phyloP scores from a whole-genome alignment of 2,888 invertebrate species.

The Ochropleura plecta region DNA sequence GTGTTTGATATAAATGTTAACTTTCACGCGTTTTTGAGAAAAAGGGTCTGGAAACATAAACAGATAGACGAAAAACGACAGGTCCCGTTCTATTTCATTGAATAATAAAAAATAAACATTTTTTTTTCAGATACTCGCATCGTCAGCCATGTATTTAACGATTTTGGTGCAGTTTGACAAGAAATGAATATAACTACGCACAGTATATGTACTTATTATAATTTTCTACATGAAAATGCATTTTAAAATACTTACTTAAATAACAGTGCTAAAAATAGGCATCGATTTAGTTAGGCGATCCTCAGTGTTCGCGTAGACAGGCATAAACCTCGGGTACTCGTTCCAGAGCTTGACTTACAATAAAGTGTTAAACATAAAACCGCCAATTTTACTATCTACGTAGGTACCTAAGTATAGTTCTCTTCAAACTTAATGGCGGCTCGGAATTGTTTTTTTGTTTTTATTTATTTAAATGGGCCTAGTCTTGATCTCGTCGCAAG shows the following conservation, averaged over 20 bases:
- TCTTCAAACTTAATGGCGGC: too few relatives aligned
- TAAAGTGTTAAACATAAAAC: background rate
- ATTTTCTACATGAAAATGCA: background rate
- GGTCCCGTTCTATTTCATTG: too few relatives aligned
- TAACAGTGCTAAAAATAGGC: background rate
- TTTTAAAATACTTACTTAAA: background rate
- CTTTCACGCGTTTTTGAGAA: too few relatives aligned
- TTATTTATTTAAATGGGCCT: too few relatives aligned
- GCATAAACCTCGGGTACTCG: background rate
- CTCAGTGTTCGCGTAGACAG: background rate
- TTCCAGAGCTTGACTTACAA: background rate
- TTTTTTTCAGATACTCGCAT: constrained; percentile 80
- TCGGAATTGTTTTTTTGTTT: too few relatives aligned
- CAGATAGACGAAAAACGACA: too few relatives aligned
- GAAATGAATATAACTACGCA: constrained; percentile 39
- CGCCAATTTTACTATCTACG: background rate
- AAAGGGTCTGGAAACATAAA: too few relatives aligned
- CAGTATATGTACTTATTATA: background rate
- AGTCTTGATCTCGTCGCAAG: too few relatives aligned
- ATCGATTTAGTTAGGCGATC: background rate
- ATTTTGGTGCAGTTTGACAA: constrained; percentile 84
- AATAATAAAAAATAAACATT: too few relatives aligned
- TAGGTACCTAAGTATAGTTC: background rate
- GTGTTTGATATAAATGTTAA: too few relatives aligned
- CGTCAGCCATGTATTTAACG: constrained; percentile 83